A percentile compares a stretch with the other conserved stretches of the same genome.
phyloP scores from a whole-genome alignment of 2,797 vertebrate genomes.

The Chiroxiphia lanceolata region DNA sequence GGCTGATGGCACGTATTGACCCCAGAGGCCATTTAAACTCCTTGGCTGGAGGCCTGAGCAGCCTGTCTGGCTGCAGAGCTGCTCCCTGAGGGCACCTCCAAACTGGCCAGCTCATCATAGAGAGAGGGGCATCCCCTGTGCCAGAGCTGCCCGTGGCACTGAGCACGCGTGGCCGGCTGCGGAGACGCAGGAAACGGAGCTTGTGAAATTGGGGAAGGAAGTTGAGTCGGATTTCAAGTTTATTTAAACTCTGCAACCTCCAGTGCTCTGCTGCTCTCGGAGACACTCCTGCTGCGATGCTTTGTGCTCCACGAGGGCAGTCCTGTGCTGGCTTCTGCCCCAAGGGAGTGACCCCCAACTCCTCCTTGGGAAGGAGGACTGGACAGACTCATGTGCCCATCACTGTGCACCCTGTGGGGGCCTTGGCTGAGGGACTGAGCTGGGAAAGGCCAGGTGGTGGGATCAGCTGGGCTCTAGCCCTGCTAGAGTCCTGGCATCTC shows the following conservation, averaged over 20 bases:
- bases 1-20: background rate
- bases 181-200: slow-evolving; percentile 52
- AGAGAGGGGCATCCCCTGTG: background rate
- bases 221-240: slow-evolving; percentile 64
- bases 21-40: background rate
- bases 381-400: fast-evolving
- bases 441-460: background rate
- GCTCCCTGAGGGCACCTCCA: background rate
- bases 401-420: fast-evolving
- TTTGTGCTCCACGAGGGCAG: fast-evolving
- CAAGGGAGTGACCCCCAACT: fast-evolving
- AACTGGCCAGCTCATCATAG: background rate
- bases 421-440: fast-evolving
- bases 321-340: fast-evolving
- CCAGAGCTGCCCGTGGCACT: background rate
- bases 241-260: slow-evolving; percentile 71
- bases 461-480: background rate
- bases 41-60: background rate
- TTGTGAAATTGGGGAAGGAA: slow-evolving; percentile 77
- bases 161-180: background rate
- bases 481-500: background rate
- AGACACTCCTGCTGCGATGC: background rate
- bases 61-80: background rate
- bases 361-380: fast-evolving
- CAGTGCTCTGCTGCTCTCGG: slow-evolving; percentile 25